A percentile compares a stretch with the other conserved stretches of the same genome.
Evolutionary conservation across 2,888 invertebrate genomes (phyloP).

Genomic region (Celastrina argiolus): DNA sequence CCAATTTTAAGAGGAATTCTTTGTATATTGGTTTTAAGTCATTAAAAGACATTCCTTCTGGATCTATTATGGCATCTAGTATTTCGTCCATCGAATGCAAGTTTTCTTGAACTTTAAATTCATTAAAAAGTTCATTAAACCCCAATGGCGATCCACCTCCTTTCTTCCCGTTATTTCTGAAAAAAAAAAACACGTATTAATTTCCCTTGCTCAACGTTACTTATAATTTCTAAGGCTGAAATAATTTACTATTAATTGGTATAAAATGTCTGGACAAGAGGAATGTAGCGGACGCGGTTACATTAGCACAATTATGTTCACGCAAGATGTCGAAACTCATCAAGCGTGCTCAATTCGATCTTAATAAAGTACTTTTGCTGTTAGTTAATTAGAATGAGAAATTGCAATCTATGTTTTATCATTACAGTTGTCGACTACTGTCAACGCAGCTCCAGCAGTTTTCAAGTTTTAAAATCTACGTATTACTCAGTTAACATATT

Average conservation of each 20-base stretch:
- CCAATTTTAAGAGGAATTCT: constrained; percentile 91
- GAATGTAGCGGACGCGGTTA: constrained; percentile 65
- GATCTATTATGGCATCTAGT: constrained; percentile 91
- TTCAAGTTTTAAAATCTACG: background rate
- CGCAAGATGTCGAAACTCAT: constrained; percentile 61
- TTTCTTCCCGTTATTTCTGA: constrained; percentile 80
- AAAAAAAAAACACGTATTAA: constrained; percentile 39
- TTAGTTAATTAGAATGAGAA: constrained; percentile 15
- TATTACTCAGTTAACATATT: too few relatives aligned
- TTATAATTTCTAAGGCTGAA: constrained; percentile 2
- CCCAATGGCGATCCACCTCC: constrained; percentile 89
- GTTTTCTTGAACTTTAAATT: constrained; percentile 92
- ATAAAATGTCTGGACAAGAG: constrained; percentile 42
- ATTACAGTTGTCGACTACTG: background rate
- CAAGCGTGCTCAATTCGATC: constrained; percentile 54
- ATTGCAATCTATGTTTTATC: background rate
- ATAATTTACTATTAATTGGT: constrained; percentile 16
- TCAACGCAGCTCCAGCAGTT: background rate
- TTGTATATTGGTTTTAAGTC: constrained; percentile 94
- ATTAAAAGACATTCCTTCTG: constrained; percentile 95
- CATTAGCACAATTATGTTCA: constrained; percentile 60
- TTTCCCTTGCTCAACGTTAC: background rate
- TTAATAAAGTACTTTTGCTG: constrained; percentile 49
- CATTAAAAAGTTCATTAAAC: constrained; percentile 91
- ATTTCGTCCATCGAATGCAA: constrained; percentile 92